Evolutionary conservation across 53 echinoderm and acorn worm genomes (phyloP), one percentile per base, ranked within the genome.

Genomic region (Echinarachnius parma): DNA sequence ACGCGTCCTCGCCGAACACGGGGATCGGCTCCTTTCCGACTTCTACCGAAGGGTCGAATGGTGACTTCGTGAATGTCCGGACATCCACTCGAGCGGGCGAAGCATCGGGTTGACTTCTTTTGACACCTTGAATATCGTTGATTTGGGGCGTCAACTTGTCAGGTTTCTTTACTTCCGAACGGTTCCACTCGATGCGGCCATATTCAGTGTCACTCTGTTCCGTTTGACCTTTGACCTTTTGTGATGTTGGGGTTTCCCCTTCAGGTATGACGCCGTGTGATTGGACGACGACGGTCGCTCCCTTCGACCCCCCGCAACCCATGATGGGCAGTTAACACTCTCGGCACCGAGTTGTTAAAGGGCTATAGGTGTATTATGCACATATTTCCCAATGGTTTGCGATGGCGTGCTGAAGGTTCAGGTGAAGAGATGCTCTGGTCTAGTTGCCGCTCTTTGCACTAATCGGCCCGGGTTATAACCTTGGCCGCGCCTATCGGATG

Each of bases 231-330:
- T 49, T 13, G 50, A 9, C 32, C 21, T 26, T 21, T 24, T 21
- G 13, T 37, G 28, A 46, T 33, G 46, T 30, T 27, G 46, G 8
- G 15, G 28, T 46, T 46, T 46, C 22, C 31, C 47, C 29, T 66
- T 33, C 42, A 7, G 42, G 42, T 9, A 39, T 13, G 42, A 39
- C 13, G 7, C 13, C 42, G 13, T 39, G 7, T 13, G 7, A 13
- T 13, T 13, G 7, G 13, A 13, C 7, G 7, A 48, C 47, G 4
- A 47, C 46, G 4, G 48, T 8, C 24, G 66, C 33, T 16, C 66
- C 33, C 48, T 66, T 66, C 28, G 66, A 66, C 21, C 66, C 66
- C 16, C 66, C 66, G 9, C 64, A 64, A 21, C 48, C 66, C 66
- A 66, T 66, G 46, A 2, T 66, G 46, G 47, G 28, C 1, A n/a